A percentile compares a stretch with the other conserved stretches of the same genome.
These are phyloP conservation scores for Heliconius ethilla DNA, from an alignment of 2,888 invertebrate genomes.

Conservation along the genomic window DNA sequence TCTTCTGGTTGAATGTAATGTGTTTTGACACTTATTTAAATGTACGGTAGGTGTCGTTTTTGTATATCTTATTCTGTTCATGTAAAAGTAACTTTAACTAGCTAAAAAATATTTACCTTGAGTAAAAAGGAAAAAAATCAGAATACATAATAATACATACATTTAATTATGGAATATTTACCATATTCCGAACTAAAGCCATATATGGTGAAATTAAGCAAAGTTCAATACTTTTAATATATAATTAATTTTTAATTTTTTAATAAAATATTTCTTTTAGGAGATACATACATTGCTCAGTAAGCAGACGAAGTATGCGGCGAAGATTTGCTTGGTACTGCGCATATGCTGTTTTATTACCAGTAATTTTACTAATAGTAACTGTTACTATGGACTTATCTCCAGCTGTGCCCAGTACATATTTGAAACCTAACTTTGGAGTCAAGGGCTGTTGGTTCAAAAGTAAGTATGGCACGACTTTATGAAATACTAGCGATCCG, in stretches of 20 bases:
- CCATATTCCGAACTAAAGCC: too few species aligned
- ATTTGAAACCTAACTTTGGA: conserved; percentile 82
- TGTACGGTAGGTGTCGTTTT: conserved; percentile 70
- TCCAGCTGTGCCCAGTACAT: conserved; percentile 83
- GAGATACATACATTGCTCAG: conserved; percentile 68
- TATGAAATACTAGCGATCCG: background rate
- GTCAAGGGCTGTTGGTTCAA: conserved; percentile 83
- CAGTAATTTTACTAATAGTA: conserved; percentile 78
- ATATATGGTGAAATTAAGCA: too few species aligned
- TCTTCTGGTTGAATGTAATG: conserved; percentile 86
- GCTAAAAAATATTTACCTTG: too few species aligned
- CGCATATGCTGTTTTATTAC: conserved; percentile 80
- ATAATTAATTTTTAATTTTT: too few species aligned
- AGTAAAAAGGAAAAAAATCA: too few species aligned
- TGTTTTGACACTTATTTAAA: conserved; percentile 85
- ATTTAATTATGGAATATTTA: too few species aligned
- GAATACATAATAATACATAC: too few species aligned
- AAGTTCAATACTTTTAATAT: too few species aligned
- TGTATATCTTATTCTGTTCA: background rate
- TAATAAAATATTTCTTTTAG: conserved; percentile 50
- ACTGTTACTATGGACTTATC: conserved; percentile 82
- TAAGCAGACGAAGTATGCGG: conserved; percentile 71
- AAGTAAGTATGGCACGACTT: conserved; percentile 71
- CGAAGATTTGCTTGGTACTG: conserved; percentile 82
- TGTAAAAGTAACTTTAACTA: background rate